Evolutionary conservation across 2,113 vertebrate genomes (phyloP).

Genomic region (Zosterops hypoxanthus): DNA sequence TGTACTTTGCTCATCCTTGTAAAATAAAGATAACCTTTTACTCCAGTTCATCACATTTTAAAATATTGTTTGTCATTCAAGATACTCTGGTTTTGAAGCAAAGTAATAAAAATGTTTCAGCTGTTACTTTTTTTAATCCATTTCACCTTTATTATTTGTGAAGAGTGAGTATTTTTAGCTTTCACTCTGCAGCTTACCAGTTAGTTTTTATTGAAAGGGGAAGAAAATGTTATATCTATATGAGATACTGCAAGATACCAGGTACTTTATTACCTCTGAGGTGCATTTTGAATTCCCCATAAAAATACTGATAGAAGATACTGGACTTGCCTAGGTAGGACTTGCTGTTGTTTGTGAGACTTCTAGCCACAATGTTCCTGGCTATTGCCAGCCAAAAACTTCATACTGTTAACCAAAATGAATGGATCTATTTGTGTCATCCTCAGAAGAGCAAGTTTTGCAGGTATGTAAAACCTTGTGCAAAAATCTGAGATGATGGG

Average conservation of each 20-base stretch:
- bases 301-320: background rate
- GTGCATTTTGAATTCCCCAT: background rate
- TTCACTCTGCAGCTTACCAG: background rate
- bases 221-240: background rate
- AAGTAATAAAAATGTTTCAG: background rate
- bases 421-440: constrained; percentile 20
- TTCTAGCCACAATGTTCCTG: background rate
- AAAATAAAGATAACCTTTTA: background rate
- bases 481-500: background rate
- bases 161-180: background rate
- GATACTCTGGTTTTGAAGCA: background rate
- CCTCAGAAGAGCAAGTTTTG: constrained; percentile 45
- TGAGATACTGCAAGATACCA: background rate
- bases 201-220: background rate
- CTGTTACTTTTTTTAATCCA: background rate
- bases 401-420: background rate
- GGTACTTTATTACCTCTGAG: background rate
- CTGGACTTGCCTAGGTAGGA: background rate
- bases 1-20: background rate
- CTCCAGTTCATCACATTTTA: background rate
- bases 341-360: background rate
- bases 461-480: constrained; percentile 57
- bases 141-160: background rate
- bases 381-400: background rate
- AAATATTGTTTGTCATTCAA: background rate